Evolutionary conservation across 2,113 vertebrate genomes (phyloP).

Genomic region (Shinisaurus crocodilurus): DNA sequence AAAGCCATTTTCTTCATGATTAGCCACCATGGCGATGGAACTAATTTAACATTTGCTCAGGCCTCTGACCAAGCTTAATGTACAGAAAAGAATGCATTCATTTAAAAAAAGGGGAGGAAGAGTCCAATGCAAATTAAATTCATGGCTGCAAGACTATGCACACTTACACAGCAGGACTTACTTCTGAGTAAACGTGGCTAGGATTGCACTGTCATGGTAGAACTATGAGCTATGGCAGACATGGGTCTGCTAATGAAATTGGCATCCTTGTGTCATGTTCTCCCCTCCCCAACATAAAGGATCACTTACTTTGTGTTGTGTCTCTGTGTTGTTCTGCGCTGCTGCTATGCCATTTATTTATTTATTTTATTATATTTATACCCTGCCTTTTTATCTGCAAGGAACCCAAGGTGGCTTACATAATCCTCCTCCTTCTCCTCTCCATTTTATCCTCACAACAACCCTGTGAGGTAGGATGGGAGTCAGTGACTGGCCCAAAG

Average conservation of each 20-base stretch:
- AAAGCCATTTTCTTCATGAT: conserved; percentile 65
- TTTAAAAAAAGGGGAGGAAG: conserved; percentile 17
- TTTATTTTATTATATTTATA: too few relatives aligned
- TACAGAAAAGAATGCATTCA: conserved; percentile 38
- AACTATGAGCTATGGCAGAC: not conserved
- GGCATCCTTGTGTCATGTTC: not conserved
- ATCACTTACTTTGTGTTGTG: too few relatives aligned
- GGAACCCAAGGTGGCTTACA: too few relatives aligned
- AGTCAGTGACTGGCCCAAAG: too few relatives aligned
- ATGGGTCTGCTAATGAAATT: not conserved
- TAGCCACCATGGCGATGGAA: conserved; percentile 39
- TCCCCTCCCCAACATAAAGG: too few relatives aligned
- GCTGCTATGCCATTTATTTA: too few relatives aligned
- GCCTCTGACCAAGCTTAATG: conserved; percentile 43
- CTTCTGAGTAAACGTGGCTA: not conserved
- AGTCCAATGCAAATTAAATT: conserved; percentile 27
- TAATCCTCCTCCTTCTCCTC: too few relatives aligned
- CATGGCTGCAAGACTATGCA: not conserved
- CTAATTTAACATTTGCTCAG: conserved; percentile 41
- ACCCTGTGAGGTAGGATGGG: too few relatives aligned
- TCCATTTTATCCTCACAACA: too few relatives aligned
- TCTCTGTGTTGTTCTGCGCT: too few relatives aligned
- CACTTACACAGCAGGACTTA: not conserved
- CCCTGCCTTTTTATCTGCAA: too few relatives aligned
- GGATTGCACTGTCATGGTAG: not conserved